Evolutionary conservation across 2,888 invertebrate genomes (phyloP).

Genomic region (Drosophila kanekoi): DNA sequence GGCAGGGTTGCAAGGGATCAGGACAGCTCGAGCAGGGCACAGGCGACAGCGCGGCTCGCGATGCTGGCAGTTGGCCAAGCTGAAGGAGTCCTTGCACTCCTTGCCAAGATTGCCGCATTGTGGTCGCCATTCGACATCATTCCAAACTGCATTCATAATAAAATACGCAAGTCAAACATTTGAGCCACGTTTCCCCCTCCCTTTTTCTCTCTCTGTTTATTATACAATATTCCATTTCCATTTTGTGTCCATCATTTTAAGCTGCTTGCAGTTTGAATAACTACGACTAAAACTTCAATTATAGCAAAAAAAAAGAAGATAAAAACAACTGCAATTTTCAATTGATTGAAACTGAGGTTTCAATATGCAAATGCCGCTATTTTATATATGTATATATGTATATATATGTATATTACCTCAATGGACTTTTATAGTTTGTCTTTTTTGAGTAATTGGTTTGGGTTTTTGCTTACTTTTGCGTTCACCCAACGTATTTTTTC

Average conservation of each 20-base stretch:
- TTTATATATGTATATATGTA: too few relatives aligned
- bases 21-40: not conserved
- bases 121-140: constrained; percentile 33
- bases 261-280: constrained; percentile 27
- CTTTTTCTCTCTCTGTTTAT: constrained; percentile 45
- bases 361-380: constrained; percentile 11
- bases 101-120: constrained; percentile 40
- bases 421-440: constrained; percentile 1
- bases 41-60: not conserved
- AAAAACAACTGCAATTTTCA: constrained; percentile 10
- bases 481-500: not conserved
- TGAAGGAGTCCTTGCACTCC: constrained; percentile 7
- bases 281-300: constrained; percentile 31
- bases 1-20: not conserved
- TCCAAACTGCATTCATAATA: constrained; percentile 61
- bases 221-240: constrained; percentile 47
- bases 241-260: constrained; percentile 30
- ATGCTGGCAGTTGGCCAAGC: constrained; percentile 14
- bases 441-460: constrained; percentile 21
- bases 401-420: constrained; percentile 13
- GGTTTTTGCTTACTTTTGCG: not conserved
- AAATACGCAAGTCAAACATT: constrained; percentile 63
- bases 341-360: constrained; percentile 14
- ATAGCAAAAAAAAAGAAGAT: constrained; percentile 6
- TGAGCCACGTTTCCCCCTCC: constrained; percentile 35